Conservation (phyloP, 1,140 invertebrate genomes). For the Atta texana region DNA sequence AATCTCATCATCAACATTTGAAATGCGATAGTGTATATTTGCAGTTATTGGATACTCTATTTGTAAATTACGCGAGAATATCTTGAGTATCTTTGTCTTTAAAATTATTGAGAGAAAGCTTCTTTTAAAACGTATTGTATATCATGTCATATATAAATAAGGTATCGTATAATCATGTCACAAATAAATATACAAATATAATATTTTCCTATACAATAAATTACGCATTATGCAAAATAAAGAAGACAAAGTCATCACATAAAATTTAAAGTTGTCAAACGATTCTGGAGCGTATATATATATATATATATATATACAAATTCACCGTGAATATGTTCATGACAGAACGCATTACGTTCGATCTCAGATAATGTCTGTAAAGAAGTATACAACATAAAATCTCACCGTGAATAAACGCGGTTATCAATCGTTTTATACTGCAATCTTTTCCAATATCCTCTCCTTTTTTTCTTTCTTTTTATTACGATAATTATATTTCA, state of each 20-base stretch:
- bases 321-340: slow-evolving; percentile 2
- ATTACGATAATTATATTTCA: neutral
- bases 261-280: slow-evolving; percentile 6
- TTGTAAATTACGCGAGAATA: neutral
- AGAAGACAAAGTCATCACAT: neutral
- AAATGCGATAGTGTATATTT: slow-evolving; percentile 17
- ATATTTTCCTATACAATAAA: neutral
- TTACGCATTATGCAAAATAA: neutral
- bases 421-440: slow-evolving; percentile 7
- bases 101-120: neutral
- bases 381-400: slow-evolving; percentile 16
- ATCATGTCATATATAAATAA: neutral
- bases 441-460: neutral
- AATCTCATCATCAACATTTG: slow-evolving; percentile 9
- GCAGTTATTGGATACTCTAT: slow-evolving; percentile 1
- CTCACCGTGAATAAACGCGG: neutral
- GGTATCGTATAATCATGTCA: too few species aligned
- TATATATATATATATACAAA: neutral
- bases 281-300: neutral
- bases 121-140: neutral
- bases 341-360: neutral
- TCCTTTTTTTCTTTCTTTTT: neutral
- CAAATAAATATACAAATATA: neutral
- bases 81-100: neutral
- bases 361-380: neutral